These are phyloP conservation scores for Actinostola sp. DNA, from an alignment of 92 coral and sea anemone genomes.

Conservation along the genomic window DNA sequence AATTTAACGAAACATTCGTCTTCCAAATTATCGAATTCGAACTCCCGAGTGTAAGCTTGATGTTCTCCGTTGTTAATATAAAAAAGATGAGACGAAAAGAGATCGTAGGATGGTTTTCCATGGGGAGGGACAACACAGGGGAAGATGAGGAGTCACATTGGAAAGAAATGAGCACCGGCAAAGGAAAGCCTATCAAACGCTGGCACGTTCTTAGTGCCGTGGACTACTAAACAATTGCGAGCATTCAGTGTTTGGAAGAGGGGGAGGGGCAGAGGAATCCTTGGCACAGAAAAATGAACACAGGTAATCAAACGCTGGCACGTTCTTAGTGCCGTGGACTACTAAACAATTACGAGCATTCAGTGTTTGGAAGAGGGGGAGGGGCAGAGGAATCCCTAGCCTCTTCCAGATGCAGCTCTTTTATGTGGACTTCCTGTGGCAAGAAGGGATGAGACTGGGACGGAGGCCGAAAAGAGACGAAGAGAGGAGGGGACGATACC, in stretches of 20 bases:
- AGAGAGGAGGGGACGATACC: too few species aligned
- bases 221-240: conserved; percentile 54
- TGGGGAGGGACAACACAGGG: conserved; percentile 97
- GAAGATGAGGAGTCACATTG: conserved; percentile 98
- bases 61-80: conserved; percentile 97
- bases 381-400: background rate
- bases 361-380: background rate
- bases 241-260: background rate
- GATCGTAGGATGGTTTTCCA: conserved; percentile 98
- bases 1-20: conserved; percentile 97
- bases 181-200: conserved; percentile 86
- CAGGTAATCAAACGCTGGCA: conserved; percentile 96
- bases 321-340: conserved; percentile 93
- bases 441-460: too few species aligned
- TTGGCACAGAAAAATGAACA: conserved; percentile 79
- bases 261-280: background rate
- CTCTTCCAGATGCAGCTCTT: background rate
- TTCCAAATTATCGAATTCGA: conserved; percentile 99
- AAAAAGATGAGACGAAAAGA: conserved; percentile 98
- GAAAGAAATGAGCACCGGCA: conserved; percentile 93
- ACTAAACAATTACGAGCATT: conserved; percentile 11
- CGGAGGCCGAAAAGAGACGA: too few species aligned
- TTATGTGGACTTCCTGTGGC: background rate
- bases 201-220: conserved; percentile 99
- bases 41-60: conserved; percentile 97